Conservation (phyloP, 1,140 invertebrate species). For the Diachasmimorpha longicaudata region DNA sequence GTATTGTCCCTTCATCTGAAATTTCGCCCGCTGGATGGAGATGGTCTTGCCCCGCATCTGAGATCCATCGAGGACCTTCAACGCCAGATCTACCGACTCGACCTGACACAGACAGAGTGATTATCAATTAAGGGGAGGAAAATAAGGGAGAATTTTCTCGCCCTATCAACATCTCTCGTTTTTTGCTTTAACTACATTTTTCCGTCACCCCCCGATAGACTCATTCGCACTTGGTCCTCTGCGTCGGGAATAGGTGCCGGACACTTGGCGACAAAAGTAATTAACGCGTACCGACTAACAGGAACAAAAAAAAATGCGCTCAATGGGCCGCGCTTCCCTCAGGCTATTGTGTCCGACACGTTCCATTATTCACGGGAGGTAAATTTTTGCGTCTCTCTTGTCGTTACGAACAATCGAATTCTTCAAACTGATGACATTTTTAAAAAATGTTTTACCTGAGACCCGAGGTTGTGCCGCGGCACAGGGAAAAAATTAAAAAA, state of each 20-base stretch:
- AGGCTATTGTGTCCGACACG: constrained; percentile 1
- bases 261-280: constrained; percentile 15
- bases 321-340: constrained; percentile 30
- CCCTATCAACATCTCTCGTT: too few species aligned
- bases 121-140: neutral
- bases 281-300: constrained; percentile 23
- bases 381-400: neutral
- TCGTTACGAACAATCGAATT: neutral
- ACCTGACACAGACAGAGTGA: constrained; percentile 64
- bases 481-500: neutral
- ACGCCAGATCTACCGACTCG: constrained; percentile 93
- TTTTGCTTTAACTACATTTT: neutral
- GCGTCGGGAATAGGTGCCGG: neutral
- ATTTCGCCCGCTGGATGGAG: constrained; percentile 91
- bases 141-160: too few species aligned
- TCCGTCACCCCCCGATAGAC: neutral
- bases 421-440: neutral
- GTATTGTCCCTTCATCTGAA: constrained; percentile 94
- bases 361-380: neutral
- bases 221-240: neutral
- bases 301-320: constrained; percentile 29
- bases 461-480: neutral
- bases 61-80: constrained; percentile 91
- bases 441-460: neutral
- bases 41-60: constrained; percentile 80